Evolutionary conservation across 2,888 invertebrate species (phyloP).

Genomic region (Rapana venosa): DNA sequence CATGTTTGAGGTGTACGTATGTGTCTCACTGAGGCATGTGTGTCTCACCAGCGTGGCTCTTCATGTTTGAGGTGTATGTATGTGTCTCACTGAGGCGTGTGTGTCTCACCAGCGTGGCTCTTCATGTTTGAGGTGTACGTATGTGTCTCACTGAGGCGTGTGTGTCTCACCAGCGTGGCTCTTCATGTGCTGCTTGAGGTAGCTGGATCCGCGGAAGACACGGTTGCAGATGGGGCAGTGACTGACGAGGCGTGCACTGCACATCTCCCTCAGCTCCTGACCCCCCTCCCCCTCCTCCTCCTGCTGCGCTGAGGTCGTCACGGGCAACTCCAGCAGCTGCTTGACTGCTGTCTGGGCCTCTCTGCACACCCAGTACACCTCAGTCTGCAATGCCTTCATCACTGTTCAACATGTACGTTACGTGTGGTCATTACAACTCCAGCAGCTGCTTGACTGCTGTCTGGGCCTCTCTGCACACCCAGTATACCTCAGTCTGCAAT

Average conservation of each 20-base stretch:
- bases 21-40: not conserved
- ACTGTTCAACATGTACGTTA: too few species aligned
- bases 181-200: slow-evolving; percentile 73
- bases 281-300: not conserved
- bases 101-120: too few species aligned
- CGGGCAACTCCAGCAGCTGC: slow-evolving; percentile 67
- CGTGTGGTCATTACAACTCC: slow-evolving; percentile 49
- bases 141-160: not conserved
- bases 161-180: slow-evolving; percentile 68
- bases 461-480: slow-evolving; percentile 64
- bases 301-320: slow-evolving; percentile 9
- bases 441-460: slow-evolving; percentile 70
- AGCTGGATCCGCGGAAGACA: slow-evolving; percentile 68
- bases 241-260: slow-evolving; percentile 48
- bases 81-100: too few species aligned
- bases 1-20: too few species aligned
- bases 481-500: too few species aligned
- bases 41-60: not conserved
- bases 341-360: slow-evolving; percentile 69
- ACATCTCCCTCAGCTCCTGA: not conserved
- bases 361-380: slow-evolving; percentile 52
- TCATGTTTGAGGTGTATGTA: not conserved
- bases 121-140: not conserved
- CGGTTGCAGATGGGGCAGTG: slow-evolving; percentile 72
- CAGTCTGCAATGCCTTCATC: too few species aligned